Evolutionary conservation across 2,888 invertebrate genomes (phyloP).

Genomic region (Acleris holmiana): DNA sequence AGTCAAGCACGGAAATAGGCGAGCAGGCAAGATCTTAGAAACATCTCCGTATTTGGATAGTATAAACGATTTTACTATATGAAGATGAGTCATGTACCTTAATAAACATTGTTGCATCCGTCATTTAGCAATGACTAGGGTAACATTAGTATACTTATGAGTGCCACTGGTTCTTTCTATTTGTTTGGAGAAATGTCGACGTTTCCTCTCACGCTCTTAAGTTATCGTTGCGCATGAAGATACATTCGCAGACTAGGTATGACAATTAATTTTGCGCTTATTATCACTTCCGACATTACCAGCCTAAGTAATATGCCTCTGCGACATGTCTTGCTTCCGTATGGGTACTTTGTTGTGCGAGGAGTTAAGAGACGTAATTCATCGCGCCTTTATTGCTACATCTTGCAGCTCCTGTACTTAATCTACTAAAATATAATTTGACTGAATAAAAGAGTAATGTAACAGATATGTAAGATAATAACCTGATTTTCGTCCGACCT

Average conservation of each 20-base stretch:
- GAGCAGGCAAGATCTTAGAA: too few species aligned
- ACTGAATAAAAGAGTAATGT: constrained; percentile 24
- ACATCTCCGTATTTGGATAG: too few species aligned
- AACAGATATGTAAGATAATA: constrained; percentile 43
- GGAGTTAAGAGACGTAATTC: constrained; percentile 30
- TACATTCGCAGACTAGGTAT: constrained; percentile 18
- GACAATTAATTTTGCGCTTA: constrained; percentile 32
- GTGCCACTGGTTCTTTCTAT: too few species aligned
- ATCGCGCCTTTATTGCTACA: constrained; percentile 23
- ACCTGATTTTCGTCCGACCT: constrained; percentile 50
- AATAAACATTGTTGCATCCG: too few species aligned
- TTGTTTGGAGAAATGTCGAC: too few species aligned
- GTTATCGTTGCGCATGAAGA: constrained; percentile 7
- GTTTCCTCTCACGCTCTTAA: too few species aligned
- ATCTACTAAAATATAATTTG: too few species aligned
- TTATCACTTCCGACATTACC: constrained; percentile 24
- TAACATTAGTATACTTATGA: too few species aligned
- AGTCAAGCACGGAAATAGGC: too few species aligned
- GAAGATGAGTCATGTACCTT: too few species aligned
- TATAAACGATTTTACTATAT: too few species aligned
- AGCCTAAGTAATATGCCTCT: constrained; percentile 23
- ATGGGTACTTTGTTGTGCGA: constrained; percentile 19
- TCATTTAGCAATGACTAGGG: too few species aligned
- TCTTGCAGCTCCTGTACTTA: constrained; percentile 29
- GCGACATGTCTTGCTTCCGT: constrained; percentile 15